phyloP scores from a whole-genome alignment of 2,797 vertebrate species.

The Scyliorhinus canicula region DNA sequence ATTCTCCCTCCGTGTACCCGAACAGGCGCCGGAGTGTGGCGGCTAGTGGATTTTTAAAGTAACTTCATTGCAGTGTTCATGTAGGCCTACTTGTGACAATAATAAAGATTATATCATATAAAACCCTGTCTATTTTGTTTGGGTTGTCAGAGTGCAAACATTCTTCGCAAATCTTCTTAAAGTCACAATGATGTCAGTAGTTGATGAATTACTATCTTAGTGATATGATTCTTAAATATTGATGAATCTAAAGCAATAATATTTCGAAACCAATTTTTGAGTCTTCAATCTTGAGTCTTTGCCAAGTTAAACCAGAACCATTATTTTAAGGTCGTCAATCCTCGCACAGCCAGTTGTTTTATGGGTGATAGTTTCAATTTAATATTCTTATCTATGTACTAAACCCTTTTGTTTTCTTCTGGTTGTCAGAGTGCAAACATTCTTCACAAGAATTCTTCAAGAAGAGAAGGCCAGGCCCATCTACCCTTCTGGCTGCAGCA shows the following conservation, averaged over 20 bases:
- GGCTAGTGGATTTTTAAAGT: no score
- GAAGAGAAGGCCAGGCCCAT: conserved; percentile 57
- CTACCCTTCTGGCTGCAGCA: conserved; percentile 61
- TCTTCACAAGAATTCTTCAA: conserved; percentile 58
- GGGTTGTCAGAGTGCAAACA: conserved; percentile 60
- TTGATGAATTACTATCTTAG: not conserved
- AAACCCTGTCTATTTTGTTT: conserved; percentile 39
- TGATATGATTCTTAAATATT: not conserved
- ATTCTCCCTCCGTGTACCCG: no score
- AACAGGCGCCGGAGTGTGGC: no score
- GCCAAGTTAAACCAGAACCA: not conserved
- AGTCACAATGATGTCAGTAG: conserved; percentile 48
- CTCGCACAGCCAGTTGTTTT: not conserved
- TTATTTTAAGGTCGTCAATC: not conserved
- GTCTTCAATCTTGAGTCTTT: not conserved
- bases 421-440: conserved; percentile 65
- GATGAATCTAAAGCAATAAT: not conserved
- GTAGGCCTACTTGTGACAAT: no score
- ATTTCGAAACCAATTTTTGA: not conserved
- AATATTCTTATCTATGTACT: not conserved
- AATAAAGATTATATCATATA: no score
- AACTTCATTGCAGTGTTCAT: no score
- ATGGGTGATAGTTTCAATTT: not conserved
- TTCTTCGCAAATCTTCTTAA: conserved; percentile 60
- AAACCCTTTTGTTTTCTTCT: conserved; percentile 42